A percentile compares a stretch with the other conserved stretches of the same genome.
Conservation (phyloP, 1,140 invertebrate species). For the Cydia strobilella region DNA sequence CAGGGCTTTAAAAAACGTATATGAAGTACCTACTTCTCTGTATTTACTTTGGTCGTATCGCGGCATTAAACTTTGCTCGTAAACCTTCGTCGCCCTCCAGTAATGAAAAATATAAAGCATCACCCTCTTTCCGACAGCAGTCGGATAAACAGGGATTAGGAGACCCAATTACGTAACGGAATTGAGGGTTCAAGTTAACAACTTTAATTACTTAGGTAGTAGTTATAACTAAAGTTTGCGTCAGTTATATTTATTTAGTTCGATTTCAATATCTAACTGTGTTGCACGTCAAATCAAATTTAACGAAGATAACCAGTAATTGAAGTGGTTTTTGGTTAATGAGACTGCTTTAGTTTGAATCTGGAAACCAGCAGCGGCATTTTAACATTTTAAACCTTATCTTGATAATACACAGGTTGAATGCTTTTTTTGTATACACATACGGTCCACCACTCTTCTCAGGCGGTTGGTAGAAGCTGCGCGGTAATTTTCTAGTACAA, state of each 20-base stretch:
- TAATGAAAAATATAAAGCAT: constrained; percentile 33
- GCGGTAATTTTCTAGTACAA: no score
- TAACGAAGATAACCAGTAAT: no score
- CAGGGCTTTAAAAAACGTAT: not conserved
- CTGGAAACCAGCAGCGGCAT: no score
- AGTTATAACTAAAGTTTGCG: not conserved
- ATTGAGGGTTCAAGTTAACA: not conserved
- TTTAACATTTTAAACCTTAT: no score
- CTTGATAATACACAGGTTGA: no score
- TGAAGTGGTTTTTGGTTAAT: no score
- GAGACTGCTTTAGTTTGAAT: no score
- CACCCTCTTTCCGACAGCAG: not conserved
- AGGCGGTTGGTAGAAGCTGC: no score
- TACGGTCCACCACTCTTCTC: no score
- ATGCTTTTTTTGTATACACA: no score
- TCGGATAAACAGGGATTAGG: not conserved
- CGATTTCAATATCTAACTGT: constrained; percentile 16
- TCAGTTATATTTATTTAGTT: not conserved
- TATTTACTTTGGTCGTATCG: constrained; percentile 9
- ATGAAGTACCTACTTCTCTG: not conserved
- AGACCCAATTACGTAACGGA: not conserved
- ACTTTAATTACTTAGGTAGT: not conserved
- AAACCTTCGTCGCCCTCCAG: constrained; percentile 6
- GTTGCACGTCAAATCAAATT: not conserved
- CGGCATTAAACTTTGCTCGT: constrained; percentile 18